Evolutionary conservation across 2,888 invertebrate species (phyloP).

Genomic region (Cephus sareptanus): DNA sequence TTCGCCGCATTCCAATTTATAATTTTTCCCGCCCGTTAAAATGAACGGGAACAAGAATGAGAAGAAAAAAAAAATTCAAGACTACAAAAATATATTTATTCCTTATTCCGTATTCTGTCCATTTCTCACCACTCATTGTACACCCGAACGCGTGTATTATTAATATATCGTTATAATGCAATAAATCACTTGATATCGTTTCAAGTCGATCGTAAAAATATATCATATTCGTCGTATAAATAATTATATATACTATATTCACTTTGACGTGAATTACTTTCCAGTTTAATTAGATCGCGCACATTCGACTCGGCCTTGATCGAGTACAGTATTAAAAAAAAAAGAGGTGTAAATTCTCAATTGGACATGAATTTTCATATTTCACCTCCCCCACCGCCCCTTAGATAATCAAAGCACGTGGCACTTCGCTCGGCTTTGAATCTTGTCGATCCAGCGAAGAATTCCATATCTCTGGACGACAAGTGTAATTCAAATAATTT

Average conservation of each 20-base stretch:
- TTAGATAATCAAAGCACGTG: too few relatives aligned
- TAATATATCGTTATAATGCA: too few relatives aligned
- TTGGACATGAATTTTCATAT: not conserved
- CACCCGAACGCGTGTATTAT: not conserved
- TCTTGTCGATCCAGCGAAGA: too few relatives aligned
- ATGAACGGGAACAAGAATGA: not conserved
- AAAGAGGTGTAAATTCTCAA: not conserved
- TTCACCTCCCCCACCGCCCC: too few relatives aligned
- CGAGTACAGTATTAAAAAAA: not conserved
- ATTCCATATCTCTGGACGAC: too few relatives aligned
- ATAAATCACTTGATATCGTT: too few relatives aligned
- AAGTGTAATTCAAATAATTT: too few relatives aligned
- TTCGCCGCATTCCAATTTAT: not conserved
- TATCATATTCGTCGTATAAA: too few relatives aligned
- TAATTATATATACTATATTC: not conserved
- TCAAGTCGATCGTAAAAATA: too few relatives aligned
- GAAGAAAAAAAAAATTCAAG: too few relatives aligned
- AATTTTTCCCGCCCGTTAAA: too few relatives aligned
- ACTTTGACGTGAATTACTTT: not conserved
- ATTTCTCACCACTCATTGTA: not conserved
- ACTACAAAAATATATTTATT: not conserved
- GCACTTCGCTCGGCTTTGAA: too few relatives aligned
- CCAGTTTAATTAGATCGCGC: not conserved
- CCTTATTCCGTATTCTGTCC: not conserved
- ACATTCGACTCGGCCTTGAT: not conserved